Base-by-base conservation (phyloP, 2,113 vertebrate genomes). In the Phrynosoma blainvillii region DNA sequence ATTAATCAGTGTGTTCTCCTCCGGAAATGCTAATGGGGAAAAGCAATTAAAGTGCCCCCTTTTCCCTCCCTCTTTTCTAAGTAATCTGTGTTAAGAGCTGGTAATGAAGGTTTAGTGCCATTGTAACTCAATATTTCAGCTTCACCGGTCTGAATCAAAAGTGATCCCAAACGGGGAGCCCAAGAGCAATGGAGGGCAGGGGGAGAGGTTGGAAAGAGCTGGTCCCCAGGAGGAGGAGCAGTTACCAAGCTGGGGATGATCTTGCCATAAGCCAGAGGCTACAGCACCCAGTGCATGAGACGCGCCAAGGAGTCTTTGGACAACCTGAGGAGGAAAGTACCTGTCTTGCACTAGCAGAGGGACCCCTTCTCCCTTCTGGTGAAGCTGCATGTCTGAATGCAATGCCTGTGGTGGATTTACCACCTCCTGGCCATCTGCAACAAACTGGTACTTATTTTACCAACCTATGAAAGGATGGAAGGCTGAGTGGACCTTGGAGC, bases 81-180 rank as follows among this genome's bases (percentile, higher is more conserved):
- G 96, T 96, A 96, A 96, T 97, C 95, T 95, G 89, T 95, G 95
- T 96, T 96, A 96, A 96, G 95, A 96, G 96, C 96, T 96, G 96
- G 96, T 97, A 97, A 97, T 97, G 96, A 97, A 97, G 87, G 95
- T 97, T 97, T 95, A 94, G 95, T 92, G 95, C 95, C 95, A 79
- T 94, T 96, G 96, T 96, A 95, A 96, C 94, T 96, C 79, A 89
- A 90, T 96, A 95, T 96, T 97, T 97, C 96, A 97, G 96, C 96
- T 96, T 96, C 95, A 95, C 85, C 94, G 77, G 95, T 94, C 96
- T 96, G 96, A 96, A 96, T 96, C 95, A 96, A 96, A 97, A 96
- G n/a, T 95, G 96, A 92, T 93, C 94, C 88, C 42, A 94, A 92
- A 95, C 93, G 87, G 88, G 93, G 95, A 95, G 91, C 93, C 91